Percentiles rank a stretch among this genome's conserved stretches.
These are phyloP conservation scores for Lycaon pictus DNA, from an alignment of 2,113 vertebrate species.

Conservation along the genomic window DNA sequence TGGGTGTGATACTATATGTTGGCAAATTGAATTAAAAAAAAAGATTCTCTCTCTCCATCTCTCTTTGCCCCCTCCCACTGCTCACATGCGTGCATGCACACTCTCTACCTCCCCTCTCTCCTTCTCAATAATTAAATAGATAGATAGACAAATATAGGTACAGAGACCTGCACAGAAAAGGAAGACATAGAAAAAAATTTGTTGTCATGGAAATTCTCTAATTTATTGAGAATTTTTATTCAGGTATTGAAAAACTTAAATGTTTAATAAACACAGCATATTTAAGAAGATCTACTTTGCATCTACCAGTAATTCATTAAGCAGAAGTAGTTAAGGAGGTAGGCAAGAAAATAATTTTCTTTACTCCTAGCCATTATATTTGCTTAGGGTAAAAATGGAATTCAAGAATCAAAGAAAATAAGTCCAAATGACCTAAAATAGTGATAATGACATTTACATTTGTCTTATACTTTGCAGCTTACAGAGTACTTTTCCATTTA, in stretches of 20 bases:
- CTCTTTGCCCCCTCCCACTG: background rate
- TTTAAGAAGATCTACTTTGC: background rate
- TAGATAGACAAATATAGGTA: background rate
- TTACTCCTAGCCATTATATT: background rate
- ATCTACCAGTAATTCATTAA: slow-evolving; percentile 12
- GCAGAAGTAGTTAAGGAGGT: background rate
- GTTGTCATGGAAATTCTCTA: background rate
- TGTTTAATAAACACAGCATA: slow-evolving; percentile 26
- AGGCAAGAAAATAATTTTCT: background rate
- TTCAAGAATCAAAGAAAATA: background rate
- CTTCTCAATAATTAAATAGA: background rate
- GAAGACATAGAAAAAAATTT: background rate
- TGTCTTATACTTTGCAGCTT: background rate
- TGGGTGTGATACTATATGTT: too few relatives aligned
- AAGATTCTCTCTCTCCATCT: background rate
- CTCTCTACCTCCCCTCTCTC: background rate
- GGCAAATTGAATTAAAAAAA: too few relatives aligned
- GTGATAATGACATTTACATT: background rate
- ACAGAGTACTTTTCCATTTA: background rate
- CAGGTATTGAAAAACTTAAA: slow-evolving; percentile 34
- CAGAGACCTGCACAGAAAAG: background rate
- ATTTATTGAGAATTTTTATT: slow-evolving; percentile 49
- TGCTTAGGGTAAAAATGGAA: slow-evolving; percentile 39
- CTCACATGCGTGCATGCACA: background rate
- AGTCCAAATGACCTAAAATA: slow-evolving; percentile 3